phyloP scores from a whole-genome alignment of 2,797 vertebrate genomes.

The Mareca strepera region DNA sequence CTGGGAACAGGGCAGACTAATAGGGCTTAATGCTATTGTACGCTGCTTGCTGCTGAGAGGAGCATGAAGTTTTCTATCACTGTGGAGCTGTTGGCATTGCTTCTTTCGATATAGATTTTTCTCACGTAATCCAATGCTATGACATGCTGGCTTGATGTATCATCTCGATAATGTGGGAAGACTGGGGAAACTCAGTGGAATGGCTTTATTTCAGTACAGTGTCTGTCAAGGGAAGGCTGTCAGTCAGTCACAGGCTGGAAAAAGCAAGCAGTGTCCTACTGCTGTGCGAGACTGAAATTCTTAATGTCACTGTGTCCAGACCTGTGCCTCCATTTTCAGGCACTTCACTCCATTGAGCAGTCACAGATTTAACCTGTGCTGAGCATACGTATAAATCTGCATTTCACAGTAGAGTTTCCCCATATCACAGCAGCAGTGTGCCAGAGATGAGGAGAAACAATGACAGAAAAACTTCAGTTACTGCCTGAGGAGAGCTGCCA shows the following conservation, averaged over 20 bases:
- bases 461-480: background rate
- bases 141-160: conserved; percentile 5
- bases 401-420: background rate
- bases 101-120: background rate
- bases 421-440: background rate
- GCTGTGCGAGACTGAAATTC: background rate
- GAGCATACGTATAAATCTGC: background rate
- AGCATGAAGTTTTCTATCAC: background rate
- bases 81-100: background rate
- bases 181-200: background rate
- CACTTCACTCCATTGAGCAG: background rate
- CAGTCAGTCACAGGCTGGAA: background rate
- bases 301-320: background rate
- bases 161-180: background rate
- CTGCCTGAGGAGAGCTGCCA: background rate
- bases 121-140: background rate
- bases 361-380: background rate
- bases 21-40: background rate
- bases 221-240: background rate
- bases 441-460: background rate
- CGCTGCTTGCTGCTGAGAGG: background rate
- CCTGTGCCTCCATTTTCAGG: background rate
- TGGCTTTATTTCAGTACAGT: background rate
- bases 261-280: background rate
- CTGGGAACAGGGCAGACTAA: background rate